Conservation (phyloP, 2,113 vertebrate species). For the Strix aluco region DNA sequence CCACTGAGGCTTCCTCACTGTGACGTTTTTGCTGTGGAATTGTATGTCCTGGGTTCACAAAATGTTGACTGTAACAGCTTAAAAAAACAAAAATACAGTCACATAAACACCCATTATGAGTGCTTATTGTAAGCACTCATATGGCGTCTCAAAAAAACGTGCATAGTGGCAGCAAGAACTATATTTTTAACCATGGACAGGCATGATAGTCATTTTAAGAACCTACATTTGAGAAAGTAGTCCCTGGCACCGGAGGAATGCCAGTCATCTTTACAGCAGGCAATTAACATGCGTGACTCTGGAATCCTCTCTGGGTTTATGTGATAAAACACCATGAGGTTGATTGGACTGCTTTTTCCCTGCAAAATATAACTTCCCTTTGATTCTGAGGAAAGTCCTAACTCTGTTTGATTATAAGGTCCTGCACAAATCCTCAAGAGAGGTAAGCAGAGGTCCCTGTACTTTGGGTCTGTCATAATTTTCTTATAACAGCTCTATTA, state of each 20-base stretch:
- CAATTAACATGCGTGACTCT: slow-evolving; percentile 55
- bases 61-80: neutral
- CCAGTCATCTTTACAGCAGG: slow-evolving; percentile 1
- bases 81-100: neutral
- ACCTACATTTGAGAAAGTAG: neutral
- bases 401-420: slow-evolving; percentile 45
- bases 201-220: neutral
- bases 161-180: neutral
- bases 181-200: neutral
- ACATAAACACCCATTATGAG: neutral
- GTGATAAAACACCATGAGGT: slow-evolving; percentile 44
- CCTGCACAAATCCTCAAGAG: slow-evolving; percentile 47
- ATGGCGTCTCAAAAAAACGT: neutral
- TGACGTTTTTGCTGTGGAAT: neutral
- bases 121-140: neutral
- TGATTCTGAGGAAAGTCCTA: slow-evolving; percentile 56
- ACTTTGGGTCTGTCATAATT: slow-evolving; percentile 28
- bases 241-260: neutral
- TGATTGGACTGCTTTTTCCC: slow-evolving; percentile 38
- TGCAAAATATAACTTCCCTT: slow-evolving; percentile 36
- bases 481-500: slow-evolving; percentile 48
- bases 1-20: neutral
- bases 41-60: neutral
- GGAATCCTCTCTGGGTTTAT: slow-evolving; percentile 57
- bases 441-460: slow-evolving; percentile 57